These are phyloP conservation scores for Grammomys surdaster DNA, from an alignment of 2,113 vertebrate genomes.

Conservation along the genomic window DNA sequence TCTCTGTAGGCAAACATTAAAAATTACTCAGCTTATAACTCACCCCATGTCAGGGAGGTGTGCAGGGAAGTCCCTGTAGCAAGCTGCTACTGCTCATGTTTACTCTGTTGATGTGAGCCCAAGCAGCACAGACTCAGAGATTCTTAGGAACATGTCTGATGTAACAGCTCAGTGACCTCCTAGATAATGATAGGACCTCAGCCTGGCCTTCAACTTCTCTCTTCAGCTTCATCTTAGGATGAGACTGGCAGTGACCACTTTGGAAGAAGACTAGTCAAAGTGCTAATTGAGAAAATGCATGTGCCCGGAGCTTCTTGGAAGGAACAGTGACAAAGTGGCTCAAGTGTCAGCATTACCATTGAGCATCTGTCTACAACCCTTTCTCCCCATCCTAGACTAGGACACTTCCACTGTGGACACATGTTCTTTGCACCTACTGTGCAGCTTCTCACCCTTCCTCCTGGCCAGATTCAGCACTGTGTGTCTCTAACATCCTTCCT, in stretches of 20 bases:
- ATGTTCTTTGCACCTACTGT: rapidly evolving
- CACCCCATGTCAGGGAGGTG: background rate
- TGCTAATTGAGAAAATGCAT: too few species aligned
- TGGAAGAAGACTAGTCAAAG: rapidly evolving
- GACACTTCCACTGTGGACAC: rapidly evolving
- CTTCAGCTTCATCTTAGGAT: background rate
- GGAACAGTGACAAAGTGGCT: rapidly evolving
- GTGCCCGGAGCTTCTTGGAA: rapidly evolving
- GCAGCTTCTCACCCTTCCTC: background rate
- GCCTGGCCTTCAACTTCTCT: background rate
- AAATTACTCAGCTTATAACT: background rate
- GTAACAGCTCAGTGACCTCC: rapidly evolving
- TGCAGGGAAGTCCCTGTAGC: background rate
- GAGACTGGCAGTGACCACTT: rapidly evolving
- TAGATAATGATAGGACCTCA: background rate
- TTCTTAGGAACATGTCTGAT: background rate
- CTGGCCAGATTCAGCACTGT: rapidly evolving
- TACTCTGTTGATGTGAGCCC: too few species aligned
- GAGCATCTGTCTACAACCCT: rapidly evolving
- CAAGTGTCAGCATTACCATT: rapidly evolving
- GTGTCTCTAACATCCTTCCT: rapidly evolving
- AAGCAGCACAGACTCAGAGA: too few species aligned
- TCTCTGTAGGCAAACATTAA: background rate
- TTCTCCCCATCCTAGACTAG: background rate
- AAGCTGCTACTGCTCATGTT: rapidly evolving